Evolutionary conservation across 2,888 invertebrate species (phyloP).

Genomic region (Argynnis bischoffii): DNA sequence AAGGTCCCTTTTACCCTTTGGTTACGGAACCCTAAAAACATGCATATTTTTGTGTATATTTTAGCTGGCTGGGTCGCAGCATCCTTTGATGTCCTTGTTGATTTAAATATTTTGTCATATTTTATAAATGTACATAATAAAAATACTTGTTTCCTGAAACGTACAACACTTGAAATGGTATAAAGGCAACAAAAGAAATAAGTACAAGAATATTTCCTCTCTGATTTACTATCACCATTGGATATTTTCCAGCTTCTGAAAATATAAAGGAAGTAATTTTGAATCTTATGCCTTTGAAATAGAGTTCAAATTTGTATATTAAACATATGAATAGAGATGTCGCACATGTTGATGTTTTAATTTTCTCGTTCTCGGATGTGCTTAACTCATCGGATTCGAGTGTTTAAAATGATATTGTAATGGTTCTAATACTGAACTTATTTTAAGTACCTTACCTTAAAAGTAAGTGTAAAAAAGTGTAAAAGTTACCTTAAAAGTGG

Average conservation of each 20-base stretch:
- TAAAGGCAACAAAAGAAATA: background rate
- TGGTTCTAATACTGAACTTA: no score
- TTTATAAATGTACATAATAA: no score
- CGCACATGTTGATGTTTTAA: slow-evolving; percentile 19
- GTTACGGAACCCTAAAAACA: no score
- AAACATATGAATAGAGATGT: background rate
- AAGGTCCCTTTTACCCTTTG: no score
- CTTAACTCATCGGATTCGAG: slow-evolving; percentile 8
- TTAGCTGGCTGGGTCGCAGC: no score
- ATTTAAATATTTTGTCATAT: no score
- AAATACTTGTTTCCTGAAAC: no score
- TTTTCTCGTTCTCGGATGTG: slow-evolving; percentile 11
- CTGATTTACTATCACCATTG: background rate
- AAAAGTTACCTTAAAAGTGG: background rate
- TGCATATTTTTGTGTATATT: no score
- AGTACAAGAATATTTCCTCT: background rate
- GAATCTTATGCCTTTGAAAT: background rate
- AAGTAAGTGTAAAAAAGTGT: no score
- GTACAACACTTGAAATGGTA: background rate
- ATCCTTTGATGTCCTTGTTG: no score
- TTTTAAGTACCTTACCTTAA: no score
- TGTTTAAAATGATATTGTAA: background rate
- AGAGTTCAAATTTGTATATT: background rate
- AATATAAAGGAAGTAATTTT: background rate
- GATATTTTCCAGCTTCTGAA: background rate